Conservation (phyloP, 2,888 invertebrate species). For the Drymonia ruficornis region DNA sequence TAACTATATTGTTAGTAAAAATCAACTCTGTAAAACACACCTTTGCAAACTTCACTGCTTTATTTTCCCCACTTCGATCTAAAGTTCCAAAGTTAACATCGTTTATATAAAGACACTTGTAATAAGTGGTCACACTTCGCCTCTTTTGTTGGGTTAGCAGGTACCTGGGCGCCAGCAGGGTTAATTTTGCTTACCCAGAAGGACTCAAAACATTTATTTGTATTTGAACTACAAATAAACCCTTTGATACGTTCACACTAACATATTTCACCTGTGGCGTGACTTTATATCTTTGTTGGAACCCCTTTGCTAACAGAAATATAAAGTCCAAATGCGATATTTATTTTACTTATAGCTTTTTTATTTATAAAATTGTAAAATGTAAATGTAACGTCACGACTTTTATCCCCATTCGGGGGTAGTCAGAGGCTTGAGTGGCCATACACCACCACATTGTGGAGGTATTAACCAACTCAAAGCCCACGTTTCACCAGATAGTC, state of each 20-base stretch:
- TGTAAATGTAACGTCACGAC: no score
- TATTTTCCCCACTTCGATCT: background rate
- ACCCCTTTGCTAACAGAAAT: no score
- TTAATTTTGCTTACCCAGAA: constrained; percentile 24
- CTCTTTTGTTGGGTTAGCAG: constrained; percentile 5
- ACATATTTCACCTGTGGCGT: background rate
- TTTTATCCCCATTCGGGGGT: no score
- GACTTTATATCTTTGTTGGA: no score
- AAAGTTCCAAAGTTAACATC: background rate
- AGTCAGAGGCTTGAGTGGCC: no score
- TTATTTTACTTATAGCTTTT: no score
- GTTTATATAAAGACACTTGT: background rate
- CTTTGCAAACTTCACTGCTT: background rate
- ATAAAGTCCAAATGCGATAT: no score
- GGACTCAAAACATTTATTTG: constrained; percentile 34
- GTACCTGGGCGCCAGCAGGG: constrained; percentile 27
- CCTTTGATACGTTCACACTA: constrained; percentile 21
- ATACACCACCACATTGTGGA: no score
- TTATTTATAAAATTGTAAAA: no score
- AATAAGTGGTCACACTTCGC: constrained; percentile 16
- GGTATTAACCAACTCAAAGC: no score
- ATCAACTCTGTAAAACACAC: background rate
- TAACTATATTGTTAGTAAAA: background rate
- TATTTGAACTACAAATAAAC: constrained; percentile 36
- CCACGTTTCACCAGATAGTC: no score